Base-by-base conservation (phyloP, 2,113 vertebrate species). In the Laterallus jamaicensis region DNA sequence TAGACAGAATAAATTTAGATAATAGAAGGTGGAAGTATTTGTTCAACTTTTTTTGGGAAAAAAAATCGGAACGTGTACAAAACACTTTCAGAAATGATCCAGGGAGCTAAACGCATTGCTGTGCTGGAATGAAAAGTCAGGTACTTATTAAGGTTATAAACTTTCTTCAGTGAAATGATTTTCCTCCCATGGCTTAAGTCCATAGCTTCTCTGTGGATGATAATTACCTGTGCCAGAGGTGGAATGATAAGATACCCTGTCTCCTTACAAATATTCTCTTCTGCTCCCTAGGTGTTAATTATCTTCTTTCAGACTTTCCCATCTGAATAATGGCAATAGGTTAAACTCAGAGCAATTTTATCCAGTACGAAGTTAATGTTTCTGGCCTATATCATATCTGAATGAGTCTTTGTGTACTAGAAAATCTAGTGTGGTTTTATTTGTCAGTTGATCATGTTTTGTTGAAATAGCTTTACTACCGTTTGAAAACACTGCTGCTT, bases 21-120 rank as follows among this genome's bases (percentile, higher is more conserved):
- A 69, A 63, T 49, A 78, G 42, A 91, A 67, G 24, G 76, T 7
- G 3, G 25, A 87, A 86, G 28, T 17, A 62, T 37, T 67, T 4
- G 0, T 71, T 80, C 70, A 66, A 56, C 32, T 80, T 25, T 25
- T 3, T 19, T 2, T 1, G 14, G 6, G 0, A 2, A 58, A 67
- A 44, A 52, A 54, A 60, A 13, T 5, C 24, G 56, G 24, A 75
- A 22, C 2, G 0, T 62, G 8, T 74, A 26, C 62, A 50, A 74
- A 86, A 62, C 50, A 49, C 11, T 29, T 62, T 55, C 18, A 67
- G 70, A 90, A 83, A 87, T 17, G 0, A 75, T 75, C 28, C 21
- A 68, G 24, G 10, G 17, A 63, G 15, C 25, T 55, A 63, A 87
- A 68, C 2, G 37, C 24, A 28, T 54, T 55, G 32, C 40, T 78